phyloP scores from a whole-genome alignment of 2,888 invertebrate species.

The Clusia tigrina region DNA sequence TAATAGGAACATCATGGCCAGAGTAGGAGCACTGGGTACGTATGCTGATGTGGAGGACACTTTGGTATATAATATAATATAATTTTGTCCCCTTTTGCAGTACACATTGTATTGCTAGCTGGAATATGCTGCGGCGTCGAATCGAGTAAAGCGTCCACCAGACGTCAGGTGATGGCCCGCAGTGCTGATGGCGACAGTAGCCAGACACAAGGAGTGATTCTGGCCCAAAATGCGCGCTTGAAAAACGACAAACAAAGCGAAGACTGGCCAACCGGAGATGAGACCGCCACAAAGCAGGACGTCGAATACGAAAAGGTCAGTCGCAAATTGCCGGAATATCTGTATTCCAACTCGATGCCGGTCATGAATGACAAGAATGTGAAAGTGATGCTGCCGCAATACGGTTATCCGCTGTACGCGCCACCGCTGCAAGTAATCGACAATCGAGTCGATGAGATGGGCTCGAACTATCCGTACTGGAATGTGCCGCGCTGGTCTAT shows the following conservation, averaged over 20 bases:
- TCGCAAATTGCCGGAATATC: slow-evolving; percentile 54
- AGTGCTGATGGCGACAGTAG: slow-evolving; percentile 26
- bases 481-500: slow-evolving; percentile 35
- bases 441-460: slow-evolving; percentile 35
- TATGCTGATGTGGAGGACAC: no score
- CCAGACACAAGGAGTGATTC: slow-evolving; percentile 43
- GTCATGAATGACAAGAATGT: slow-evolving; percentile 48
- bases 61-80: no score
- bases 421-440: slow-evolving; percentile 34
- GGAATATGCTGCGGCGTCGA: no score
- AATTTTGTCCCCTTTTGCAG: no score
- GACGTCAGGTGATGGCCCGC: slow-evolving; percentile 32
- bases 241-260: slow-evolving; percentile 28
- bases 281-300: slow-evolving; percentile 24
- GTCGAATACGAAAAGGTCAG: slow-evolving; percentile 39
- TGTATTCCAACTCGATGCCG: slow-evolving; percentile 51
- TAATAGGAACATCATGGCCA: no score
- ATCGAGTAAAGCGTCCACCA: background rate
- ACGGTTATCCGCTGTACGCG: slow-evolving; percentile 45
- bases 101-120: no score
- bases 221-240: slow-evolving; percentile 40
- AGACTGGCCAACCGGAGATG: slow-evolving; percentile 28
- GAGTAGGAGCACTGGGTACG: no score
- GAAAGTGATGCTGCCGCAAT: slow-evolving; percentile 49
- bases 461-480: slow-evolving; percentile 35